Percentiles rank a stretch among this genome's conserved stretches.
Evolutionary conservation across 2,888 invertebrate species (phyloP).

Genomic region (Catocala nupta): DNA sequence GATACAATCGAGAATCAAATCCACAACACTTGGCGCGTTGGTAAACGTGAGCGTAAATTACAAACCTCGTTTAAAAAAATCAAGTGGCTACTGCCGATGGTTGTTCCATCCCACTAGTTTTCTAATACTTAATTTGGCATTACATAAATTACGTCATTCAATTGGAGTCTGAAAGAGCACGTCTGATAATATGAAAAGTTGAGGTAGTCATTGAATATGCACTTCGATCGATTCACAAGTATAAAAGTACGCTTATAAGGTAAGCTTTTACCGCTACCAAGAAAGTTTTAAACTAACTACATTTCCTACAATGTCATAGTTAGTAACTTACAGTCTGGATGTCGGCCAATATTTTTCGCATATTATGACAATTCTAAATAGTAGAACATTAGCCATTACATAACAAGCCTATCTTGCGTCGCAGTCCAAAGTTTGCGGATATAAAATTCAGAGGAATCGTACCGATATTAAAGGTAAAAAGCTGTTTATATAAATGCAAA

Average conservation of each 20-base stretch:
- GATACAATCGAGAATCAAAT: too few species aligned
- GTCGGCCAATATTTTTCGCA: slow-evolving; percentile 36
- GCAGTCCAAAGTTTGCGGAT: slow-evolving; percentile 29
- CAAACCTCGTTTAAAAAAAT: too few species aligned
- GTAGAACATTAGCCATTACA: slow-evolving; percentile 23
- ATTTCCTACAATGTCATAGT: slow-evolving; percentile 37
- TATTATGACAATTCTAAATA: slow-evolving; percentile 36
- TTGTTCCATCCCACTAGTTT: too few species aligned
- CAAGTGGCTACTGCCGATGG: too few species aligned
- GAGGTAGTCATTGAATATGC: slow-evolving; percentile 11
- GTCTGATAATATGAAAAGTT: slow-evolving; percentile 9
- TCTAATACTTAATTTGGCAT: too few species aligned
- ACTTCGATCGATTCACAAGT: slow-evolving; percentile 12
- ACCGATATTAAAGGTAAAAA: slow-evolving; percentile 77
- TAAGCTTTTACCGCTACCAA: slow-evolving; percentile 20
- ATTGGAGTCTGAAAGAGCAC: not conserved
- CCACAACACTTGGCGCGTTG: too few species aligned
- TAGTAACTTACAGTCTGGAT: slow-evolving; percentile 37
- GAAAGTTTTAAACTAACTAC: slow-evolving; percentile 40
- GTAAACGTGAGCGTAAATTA: too few species aligned
- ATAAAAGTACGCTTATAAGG: slow-evolving; percentile 18
- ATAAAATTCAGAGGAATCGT: slow-evolving; percentile 62
- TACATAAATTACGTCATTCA: not conserved
- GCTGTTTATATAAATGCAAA: slow-evolving; percentile 88
- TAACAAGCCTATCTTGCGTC: slow-evolving; percentile 17